Evolutionary conservation across 2,888 invertebrate genomes (phyloP).

Genomic region (Neria commutata): DNA sequence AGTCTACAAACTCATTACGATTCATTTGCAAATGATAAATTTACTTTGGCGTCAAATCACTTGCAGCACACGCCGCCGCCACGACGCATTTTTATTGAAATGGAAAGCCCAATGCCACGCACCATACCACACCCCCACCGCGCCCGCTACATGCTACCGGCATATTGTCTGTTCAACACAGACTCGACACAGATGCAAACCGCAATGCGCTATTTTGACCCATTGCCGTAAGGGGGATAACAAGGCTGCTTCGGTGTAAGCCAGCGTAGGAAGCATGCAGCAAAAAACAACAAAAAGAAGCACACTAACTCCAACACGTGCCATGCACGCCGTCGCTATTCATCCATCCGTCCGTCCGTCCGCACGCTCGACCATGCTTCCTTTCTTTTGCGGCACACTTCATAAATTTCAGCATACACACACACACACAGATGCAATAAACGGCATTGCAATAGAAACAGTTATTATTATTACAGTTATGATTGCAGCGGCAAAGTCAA

Average conservation of each 20-base stretch:
- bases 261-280: slow-evolving; percentile 9
- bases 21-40: slow-evolving; percentile 45
- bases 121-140: slow-evolving; percentile 1
- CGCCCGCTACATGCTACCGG: too few species aligned
- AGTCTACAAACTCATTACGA: slow-evolving; percentile 38
- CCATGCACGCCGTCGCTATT: slow-evolving; percentile 30
- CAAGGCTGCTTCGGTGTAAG: too few species aligned
- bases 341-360: too few species aligned
- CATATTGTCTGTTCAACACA: too few species aligned
- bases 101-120: slow-evolving; percentile 9
- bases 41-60: slow-evolving; percentile 28
- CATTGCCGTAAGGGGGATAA: neutral
- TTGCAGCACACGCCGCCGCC: slow-evolving; percentile 24
- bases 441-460: slow-evolving; percentile 44
- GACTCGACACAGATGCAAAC: too few species aligned
- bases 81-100: slow-evolving; percentile 8
- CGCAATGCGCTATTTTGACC: too few species aligned
- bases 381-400: slow-evolving; percentile 53
- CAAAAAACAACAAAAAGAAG: slow-evolving; percentile 22
- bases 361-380: too few species aligned
- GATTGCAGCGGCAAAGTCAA: slow-evolving; percentile 49
- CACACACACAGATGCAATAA: slow-evolving; percentile 15
- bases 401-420: slow-evolving; percentile 48
- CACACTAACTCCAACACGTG: slow-evolving; percentile 34
- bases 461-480: slow-evolving; percentile 52